Percentiles rank a stretch among this genome's conserved stretches.
phyloP scores from a whole-genome alignment of 2,888 invertebrate genomes.

The Auanema freiburgensis region DNA sequence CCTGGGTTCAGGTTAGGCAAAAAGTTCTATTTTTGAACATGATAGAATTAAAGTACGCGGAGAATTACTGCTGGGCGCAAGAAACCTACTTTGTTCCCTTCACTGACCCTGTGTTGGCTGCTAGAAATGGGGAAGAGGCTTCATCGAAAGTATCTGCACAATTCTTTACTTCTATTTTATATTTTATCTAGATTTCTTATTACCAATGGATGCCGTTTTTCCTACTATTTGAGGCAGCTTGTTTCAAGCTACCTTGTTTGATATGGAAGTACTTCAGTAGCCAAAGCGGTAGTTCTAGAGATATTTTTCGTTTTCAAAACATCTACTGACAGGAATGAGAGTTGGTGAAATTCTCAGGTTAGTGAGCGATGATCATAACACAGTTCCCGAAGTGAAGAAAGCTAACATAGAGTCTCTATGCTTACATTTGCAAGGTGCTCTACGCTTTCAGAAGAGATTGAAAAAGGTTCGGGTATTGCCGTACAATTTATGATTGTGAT shows the following conservation, averaged over 20 bases:
- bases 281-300: slow-evolving; percentile 51
- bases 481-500: slow-evolving; percentile 1
- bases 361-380: slow-evolving; percentile 56
- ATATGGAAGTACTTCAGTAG: slow-evolving; percentile 62
- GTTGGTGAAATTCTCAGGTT: slow-evolving; percentile 61
- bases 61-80: slow-evolving; percentile 59
- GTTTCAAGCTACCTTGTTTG: slow-evolving; percentile 58
- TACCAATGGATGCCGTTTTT: slow-evolving; percentile 61
- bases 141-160: slow-evolving; percentile 14
- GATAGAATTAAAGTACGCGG: too few species aligned
- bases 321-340: slow-evolving; percentile 47
- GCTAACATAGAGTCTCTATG: slow-evolving; percentile 54
- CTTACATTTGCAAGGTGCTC: slow-evolving; percentile 57
- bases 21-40: not conserved
- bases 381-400: slow-evolving; percentile 59
- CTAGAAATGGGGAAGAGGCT: slow-evolving; percentile 23
- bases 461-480: slow-evolving; percentile 36
- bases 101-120: slow-evolving; percentile 22
- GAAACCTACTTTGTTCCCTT: slow-evolving; percentile 62
- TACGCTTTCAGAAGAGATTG: slow-evolving; percentile 59
- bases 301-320: not conserved
- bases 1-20: slow-evolving; percentile 41
- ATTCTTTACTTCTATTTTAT: not conserved
- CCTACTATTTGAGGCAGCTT: slow-evolving; percentile 58
- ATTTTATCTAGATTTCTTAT: slow-evolving; percentile 34